Percentiles rank a stretch among this genome's conserved stretches.
Conservation (phyloP, 92 coral and sea anemone genomes). For the Paragorgia papillata region DNA sequence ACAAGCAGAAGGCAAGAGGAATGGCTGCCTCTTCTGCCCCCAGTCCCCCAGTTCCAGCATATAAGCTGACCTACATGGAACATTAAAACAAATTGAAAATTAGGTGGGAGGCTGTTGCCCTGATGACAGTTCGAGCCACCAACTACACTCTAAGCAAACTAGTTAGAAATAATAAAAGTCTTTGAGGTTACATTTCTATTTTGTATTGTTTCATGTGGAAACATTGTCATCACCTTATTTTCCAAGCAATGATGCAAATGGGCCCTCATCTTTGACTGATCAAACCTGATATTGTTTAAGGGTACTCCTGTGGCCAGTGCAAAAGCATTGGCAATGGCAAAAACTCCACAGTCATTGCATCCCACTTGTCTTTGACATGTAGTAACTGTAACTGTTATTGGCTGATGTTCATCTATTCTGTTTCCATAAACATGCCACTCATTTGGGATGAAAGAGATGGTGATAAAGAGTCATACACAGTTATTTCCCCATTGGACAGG, state of each 20-base stretch:
- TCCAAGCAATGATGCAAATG: constrained; percentile 55
- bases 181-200: not conserved
- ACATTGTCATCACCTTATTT: constrained; percentile 42
- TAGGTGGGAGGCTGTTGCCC: too few relatives aligned
- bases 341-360: constrained; percentile 54
- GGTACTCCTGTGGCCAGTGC: constrained; percentile 39
- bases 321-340: constrained; percentile 58
- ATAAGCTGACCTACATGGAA: too few relatives aligned
- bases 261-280: constrained; percentile 37
- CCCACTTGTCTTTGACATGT: constrained; percentile 50
- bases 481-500: not conserved
- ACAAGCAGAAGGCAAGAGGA: too few relatives aligned
- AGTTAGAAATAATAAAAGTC: not conserved
- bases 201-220: constrained; percentile 19
- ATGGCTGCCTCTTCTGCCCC: too few relatives aligned
- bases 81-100: too few relatives aligned
- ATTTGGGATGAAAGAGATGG: constrained; percentile 6
- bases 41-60: too few relatives aligned
- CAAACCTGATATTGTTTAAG: constrained; percentile 33
- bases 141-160: not conserved
- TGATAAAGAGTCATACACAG: constrained; percentile 13
- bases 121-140: too few relatives aligned
- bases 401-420: not conserved
- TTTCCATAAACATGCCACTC: not conserved
- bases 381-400: constrained; percentile 24